Evolutionary conservation across 35 echinoderm and acorn worm genomes (phyloP).

Genomic region (Acanthaster planci): DNA sequence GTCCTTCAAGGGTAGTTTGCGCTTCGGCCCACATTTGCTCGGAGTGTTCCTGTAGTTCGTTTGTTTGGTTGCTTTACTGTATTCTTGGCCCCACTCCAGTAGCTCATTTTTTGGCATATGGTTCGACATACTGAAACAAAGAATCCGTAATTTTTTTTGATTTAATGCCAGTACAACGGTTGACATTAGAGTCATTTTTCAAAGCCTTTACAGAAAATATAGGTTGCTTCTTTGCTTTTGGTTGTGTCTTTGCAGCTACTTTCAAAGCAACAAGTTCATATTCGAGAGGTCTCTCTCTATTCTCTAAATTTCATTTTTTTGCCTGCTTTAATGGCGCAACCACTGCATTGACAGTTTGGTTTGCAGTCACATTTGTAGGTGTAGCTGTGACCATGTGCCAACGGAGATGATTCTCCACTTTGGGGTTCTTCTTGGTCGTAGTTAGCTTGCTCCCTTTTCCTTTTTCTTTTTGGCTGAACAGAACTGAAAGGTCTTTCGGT

Average conservation of each 20-base stretch:
- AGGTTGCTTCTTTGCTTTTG: constrained; percentile 7
- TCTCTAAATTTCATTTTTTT: not conserved
- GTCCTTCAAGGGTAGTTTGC: constrained; percentile 32
- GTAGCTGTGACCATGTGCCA: constrained; percentile 19
- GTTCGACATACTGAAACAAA: constrained; percentile 35
- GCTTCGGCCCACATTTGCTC: constrained; percentile 44
- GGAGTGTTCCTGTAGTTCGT: not conserved
- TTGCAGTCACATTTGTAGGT: constrained; percentile 2
- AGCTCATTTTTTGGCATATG: constrained; percentile 40
- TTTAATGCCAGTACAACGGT: constrained; percentile 26
- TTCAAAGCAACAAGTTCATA: constrained; percentile 2
- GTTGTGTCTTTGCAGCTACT: not conserved
- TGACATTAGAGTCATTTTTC: constrained; percentile 33
- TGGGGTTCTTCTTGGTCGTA: not conserved
- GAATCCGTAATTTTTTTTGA: constrained; percentile 8
- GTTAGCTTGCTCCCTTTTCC: not conserved
- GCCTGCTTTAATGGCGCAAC: constrained; percentile 18
- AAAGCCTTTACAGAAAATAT: not conserved
- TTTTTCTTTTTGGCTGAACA: not conserved
- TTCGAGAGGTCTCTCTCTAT: not conserved
- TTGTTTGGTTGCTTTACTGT: not conserved
- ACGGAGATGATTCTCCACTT: not conserved
- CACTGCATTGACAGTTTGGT: constrained; percentile 28
- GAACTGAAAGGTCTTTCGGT: not conserved
- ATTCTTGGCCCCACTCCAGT: constrained; percentile 28